Conservation (phyloP, 2,888 invertebrate species). For the Apamea sordens region DNA sequence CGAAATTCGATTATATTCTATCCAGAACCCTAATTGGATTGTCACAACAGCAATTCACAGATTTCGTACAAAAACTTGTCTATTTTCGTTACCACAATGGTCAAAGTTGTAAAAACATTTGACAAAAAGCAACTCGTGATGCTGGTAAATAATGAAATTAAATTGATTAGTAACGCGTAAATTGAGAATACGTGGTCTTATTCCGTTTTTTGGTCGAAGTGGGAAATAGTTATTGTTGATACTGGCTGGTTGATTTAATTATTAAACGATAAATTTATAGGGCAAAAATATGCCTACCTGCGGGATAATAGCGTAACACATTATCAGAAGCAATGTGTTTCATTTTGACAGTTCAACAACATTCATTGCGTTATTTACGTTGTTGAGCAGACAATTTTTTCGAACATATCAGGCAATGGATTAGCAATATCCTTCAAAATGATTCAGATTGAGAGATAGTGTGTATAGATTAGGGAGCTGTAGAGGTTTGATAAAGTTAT, state of each 20-base stretch:
- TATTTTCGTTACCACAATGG: slow-evolving; percentile 31
- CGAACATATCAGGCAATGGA: too few relatives aligned
- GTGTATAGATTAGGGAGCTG: too few relatives aligned
- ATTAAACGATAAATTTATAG: background rate
- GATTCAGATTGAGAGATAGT: too few relatives aligned
- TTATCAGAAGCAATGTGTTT: too few relatives aligned
- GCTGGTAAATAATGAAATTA: slow-evolving; percentile 24
- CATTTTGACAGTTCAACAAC: too few relatives aligned
- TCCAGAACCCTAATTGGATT: slow-evolving; percentile 39
- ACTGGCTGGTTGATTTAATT: slow-evolving; percentile 24
- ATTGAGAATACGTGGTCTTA: slow-evolving; percentile 46
- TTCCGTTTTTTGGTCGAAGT: slow-evolving; percentile 22
- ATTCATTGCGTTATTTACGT: too few relatives aligned
- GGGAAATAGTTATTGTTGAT: slow-evolving; percentile 32
- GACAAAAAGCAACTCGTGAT: slow-evolving; percentile 59
- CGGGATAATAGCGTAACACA: too few relatives aligned
- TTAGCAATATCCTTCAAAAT: too few relatives aligned
- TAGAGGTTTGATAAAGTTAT: too few relatives aligned
- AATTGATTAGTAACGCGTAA: slow-evolving; percentile 56
- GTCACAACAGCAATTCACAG: slow-evolving; percentile 39
- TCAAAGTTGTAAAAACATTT: slow-evolving; percentile 20
- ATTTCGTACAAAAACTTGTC: slow-evolving; percentile 31
- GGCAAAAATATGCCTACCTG: background rate
- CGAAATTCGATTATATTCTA: slow-evolving; percentile 26
- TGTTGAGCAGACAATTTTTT: too few relatives aligned